Base-by-base conservation (phyloP, 2,797 vertebrate species). In the Sarcoramphus papa region DNA sequence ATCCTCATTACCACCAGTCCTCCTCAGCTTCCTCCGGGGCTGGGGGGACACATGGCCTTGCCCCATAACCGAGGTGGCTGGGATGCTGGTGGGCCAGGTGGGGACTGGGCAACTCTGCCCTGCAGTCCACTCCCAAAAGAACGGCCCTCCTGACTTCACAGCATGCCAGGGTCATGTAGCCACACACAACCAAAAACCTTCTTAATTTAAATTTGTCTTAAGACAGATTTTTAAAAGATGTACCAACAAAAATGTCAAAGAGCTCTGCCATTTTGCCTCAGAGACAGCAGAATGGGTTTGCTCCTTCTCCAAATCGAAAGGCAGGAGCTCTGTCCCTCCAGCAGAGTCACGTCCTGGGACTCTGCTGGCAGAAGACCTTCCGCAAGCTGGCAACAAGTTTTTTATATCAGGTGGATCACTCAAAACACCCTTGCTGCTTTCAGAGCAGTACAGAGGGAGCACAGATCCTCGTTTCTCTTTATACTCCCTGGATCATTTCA, bases 1-100 rank as follows among this genome's bases (percentile, higher is more conserved):
- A 5, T 35, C 41, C 60, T 67, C 9, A 0, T 57, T 67, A 57
- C 45, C 13, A 48, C 37, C 3, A 0, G 3, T 67, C 7, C 63
- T 35, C 22, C 63, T 30, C 81, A 54, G 24, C 41, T 50, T 83
- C 37, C 22, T n/a, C 23, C 2, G 2, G 23, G 5, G 20, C 47
- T 30, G 15, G 13, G 5, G 3, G 7, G 3, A 51, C 17, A 0
- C 5, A 7, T 5, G 7, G 56, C 18, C 24, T 56, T 68, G 31
- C 24, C 20, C 41, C 40, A 40, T 12, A 68, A 27, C 3, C 2
- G 2, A 1, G 22, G 24, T 25, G 41, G 41, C 37, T 57, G 41
- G 12, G 20, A 93, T 56, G 30, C 50, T 56, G 56, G 47, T 2
- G 17, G 60, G 13, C 12, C 30, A 65, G 21, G 6, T 4, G 1